Base-by-base conservation (phyloP, 1,140 invertebrate genomes). In the Nilaparvata lugens region DNA sequence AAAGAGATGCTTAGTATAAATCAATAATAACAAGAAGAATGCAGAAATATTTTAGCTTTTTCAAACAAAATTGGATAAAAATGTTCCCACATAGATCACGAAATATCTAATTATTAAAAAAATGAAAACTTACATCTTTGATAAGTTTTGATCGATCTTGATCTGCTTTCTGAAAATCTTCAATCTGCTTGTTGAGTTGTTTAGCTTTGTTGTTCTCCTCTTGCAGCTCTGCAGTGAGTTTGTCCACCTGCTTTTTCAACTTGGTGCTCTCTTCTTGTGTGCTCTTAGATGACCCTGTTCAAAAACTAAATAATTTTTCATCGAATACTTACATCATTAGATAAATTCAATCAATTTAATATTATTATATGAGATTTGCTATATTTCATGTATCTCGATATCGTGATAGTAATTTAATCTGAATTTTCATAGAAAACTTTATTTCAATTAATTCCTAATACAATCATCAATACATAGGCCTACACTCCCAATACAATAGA, bases 111-210 rank as follows among this genome's bases (percentile, higher is more conserved):
- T 28, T 4, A 28, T n/a, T 28, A 28, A 28, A 28, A 28, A 28
- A 28, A 35, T 13, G 31, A 21, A 56, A n/a, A 61, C 31, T 56
- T 53, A 62, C 65, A 23, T 65, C 63, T 60, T 61, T 64, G 13
- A 43, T 25, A 16, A 63, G 43, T 62, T 65, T 63, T 1, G 52
- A 42, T 6, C 55, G 61, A 23, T 66, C 63, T 59, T 62, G 35
- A 4, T 58, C 54, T 16, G 58, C 14, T 58, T 58, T 61, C n/a
- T 52, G 58, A 31, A 52, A 53, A 31, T 42, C 11, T 9, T 67
- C 66, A 13, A 67, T 45, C 35, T 67, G 25, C 16, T 60, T 60
- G 24, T 64, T 64, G 24, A 64, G 52, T 56, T 24, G n/a, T 28
- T 53, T 52, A 9, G 13, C 28, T 48, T 62, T 48, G 14, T 57